Percentiles rank a stretch among this genome's conserved stretches.
Conservation (phyloP, 92 coral and sea anemone genomes). For the Porites rus region DNA sequence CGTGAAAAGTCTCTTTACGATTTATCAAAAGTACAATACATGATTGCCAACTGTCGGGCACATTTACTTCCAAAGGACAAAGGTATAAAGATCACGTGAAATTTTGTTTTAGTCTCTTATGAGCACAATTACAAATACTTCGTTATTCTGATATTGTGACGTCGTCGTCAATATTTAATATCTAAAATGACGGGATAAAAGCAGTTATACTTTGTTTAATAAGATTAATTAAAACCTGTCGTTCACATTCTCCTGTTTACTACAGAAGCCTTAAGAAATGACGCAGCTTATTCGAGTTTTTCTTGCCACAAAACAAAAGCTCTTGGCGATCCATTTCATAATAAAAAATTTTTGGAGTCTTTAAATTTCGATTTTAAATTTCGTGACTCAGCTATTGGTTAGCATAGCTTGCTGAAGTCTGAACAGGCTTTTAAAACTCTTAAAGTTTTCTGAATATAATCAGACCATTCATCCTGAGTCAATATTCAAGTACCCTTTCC, state of each 20-base stretch:
- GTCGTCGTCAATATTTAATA: constrained; percentile 13
- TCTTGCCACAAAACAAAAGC: too few species aligned
- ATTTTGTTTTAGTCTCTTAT: neutral
- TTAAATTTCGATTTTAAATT: too few species aligned
- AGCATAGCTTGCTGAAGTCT: too few species aligned
- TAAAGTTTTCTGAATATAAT: too few species aligned
- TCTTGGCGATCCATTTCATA: too few species aligned
- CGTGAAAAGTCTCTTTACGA: neutral
- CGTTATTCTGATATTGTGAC: neutral
- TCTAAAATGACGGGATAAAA: constrained; percentile 16
- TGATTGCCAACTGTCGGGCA: neutral
- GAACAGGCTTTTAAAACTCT: too few species aligned
- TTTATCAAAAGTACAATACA: neutral
- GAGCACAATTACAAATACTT: neutral
- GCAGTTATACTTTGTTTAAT: neutral
- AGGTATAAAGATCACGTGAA: constrained; percentile 31
- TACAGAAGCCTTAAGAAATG: too few species aligned
- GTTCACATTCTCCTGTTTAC: neutral
- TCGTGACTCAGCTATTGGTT: too few species aligned
- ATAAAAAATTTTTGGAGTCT: too few species aligned
- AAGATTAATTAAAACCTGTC: neutral
- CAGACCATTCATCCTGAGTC: too few species aligned
- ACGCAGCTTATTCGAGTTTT: too few species aligned
- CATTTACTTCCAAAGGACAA: constrained; percentile 5
- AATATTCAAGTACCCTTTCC: neutral